Conservation (phyloP, 2,797 vertebrate genomes). For the Chiloscyllium punctatum region DNA sequence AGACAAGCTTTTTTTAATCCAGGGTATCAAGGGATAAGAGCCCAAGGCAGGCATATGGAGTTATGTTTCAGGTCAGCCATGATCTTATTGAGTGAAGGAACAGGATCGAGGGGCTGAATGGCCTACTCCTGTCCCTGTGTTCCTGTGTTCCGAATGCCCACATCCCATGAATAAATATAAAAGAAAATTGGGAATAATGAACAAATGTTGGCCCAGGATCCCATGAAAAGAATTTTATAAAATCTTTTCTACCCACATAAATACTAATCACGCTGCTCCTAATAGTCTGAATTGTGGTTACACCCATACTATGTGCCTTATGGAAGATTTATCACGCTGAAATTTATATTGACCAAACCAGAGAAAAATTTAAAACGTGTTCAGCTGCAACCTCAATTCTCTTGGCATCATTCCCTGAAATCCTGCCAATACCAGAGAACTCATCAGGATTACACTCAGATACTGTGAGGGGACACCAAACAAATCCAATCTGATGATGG, state of each 20-base stretch:
- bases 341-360: background rate
- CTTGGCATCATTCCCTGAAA: background rate
- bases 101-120: too few relatives aligned
- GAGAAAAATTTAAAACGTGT: background rate
- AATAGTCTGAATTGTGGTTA: background rate
- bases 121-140: too few relatives aligned
- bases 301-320: background rate
- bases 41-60: too few relatives aligned
- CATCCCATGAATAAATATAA: too few relatives aligned
- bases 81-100: too few relatives aligned
- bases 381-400: background rate
- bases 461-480: background rate
- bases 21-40: too few relatives aligned
- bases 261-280: background rate
- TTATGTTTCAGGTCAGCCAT: too few relatives aligned
- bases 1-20: too few relatives aligned
- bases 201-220: too few relatives aligned
- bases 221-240: background rate
- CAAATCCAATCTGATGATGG: background rate
- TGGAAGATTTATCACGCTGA: background rate
- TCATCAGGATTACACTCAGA: background rate
- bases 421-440: background rate
- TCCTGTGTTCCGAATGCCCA: too few relatives aligned
- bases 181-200: background rate
- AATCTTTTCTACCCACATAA: background rate